Evolutionary conservation across 2,888 invertebrate genomes (phyloP).

Genomic region (Tenthredo scrophulariae): DNA sequence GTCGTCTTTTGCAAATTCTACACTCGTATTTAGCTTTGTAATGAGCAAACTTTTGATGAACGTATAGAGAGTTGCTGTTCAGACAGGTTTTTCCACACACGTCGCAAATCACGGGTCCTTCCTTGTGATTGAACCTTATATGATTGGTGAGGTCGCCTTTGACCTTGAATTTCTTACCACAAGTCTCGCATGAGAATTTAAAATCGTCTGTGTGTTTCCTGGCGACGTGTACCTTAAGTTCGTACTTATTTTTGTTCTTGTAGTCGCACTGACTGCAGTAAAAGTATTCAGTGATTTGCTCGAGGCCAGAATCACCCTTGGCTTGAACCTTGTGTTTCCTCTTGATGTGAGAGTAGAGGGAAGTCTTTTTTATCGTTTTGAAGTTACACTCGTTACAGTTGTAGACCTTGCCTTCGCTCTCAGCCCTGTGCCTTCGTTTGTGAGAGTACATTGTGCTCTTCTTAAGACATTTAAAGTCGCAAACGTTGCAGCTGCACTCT

Average conservation of each 20-base stretch:
- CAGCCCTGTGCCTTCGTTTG: slow-evolving; percentile 66
- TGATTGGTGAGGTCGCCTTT: slow-evolving; percentile 52
- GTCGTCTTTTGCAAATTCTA: slow-evolving; percentile 73
- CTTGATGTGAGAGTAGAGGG: slow-evolving; percentile 73
- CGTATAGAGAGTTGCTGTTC: slow-evolving; percentile 73
- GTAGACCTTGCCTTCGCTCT: slow-evolving; percentile 61
- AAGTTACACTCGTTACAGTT: slow-evolving; percentile 73
- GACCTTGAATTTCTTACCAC: slow-evolving; percentile 53
- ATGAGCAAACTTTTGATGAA: slow-evolving; percentile 75
- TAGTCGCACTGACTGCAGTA: slow-evolving; percentile 69
- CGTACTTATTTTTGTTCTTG: slow-evolving; percentile 70
- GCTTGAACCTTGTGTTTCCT: slow-evolving; percentile 67
- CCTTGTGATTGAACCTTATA: slow-evolving; percentile 53
- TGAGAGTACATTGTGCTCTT: slow-evolving; percentile 72
- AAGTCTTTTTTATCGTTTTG: slow-evolving; percentile 70
- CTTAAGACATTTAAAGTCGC: slow-evolving; percentile 71
- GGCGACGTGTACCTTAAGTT: slow-evolving; percentile 69
- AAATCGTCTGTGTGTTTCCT: slow-evolving; percentile 53
- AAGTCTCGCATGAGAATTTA: slow-evolving; percentile 53
- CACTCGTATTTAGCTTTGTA: slow-evolving; percentile 76
- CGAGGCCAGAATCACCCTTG: slow-evolving; percentile 50
- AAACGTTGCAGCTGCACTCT: slow-evolving; percentile 66
- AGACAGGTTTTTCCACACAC: slow-evolving; percentile 75
- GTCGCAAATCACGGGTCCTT: slow-evolving; percentile 61
- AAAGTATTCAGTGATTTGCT: slow-evolving; percentile 59